These are phyloP conservation scores for Laodelphax striatellus DNA, from an alignment of 1,140 invertebrate species.

Conservation along the genomic window DNA sequence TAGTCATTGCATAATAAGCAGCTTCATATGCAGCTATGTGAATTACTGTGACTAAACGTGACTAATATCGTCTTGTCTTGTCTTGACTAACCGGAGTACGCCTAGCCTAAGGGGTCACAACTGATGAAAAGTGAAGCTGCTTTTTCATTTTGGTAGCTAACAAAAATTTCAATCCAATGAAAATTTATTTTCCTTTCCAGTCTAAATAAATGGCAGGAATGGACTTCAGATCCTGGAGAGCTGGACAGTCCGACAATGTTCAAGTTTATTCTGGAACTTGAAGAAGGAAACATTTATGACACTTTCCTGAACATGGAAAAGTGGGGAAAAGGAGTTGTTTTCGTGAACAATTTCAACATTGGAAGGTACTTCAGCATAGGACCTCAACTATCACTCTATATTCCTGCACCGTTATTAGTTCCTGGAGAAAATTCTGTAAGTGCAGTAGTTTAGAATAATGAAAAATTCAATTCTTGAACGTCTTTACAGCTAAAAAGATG, in stretches of 20 bases:
- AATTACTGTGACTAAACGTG: no score
- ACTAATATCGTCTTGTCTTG: background rate
- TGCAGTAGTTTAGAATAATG: no score
- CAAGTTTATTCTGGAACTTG: conserved; percentile 17
- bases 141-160: background rate
- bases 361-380: conserved; percentile 39
- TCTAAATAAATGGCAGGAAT: conserved; percentile 4
- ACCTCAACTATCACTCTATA: conserved; percentile 39
- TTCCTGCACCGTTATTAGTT: conserved; percentile 28
- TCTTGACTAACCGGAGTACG: no score
- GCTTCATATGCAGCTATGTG: no score
- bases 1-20: no score
- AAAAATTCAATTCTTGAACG: no score
- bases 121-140: no score
- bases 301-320: conserved; percentile 29
- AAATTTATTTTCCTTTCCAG: background rate
- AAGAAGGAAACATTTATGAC: conserved; percentile 21
- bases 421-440: conserved; percentile 12
- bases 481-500: no score
- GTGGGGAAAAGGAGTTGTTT: conserved; percentile 38
- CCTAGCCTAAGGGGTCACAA: no score
- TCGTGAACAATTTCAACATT: conserved; percentile 45
- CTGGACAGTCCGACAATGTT: conserved; percentile 20
- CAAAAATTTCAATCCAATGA: background rate
- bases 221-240: background rate